Evolutionary conservation across 1,140 invertebrate genomes (phyloP).

Genomic region (Gonatopus flavifemur): DNA sequence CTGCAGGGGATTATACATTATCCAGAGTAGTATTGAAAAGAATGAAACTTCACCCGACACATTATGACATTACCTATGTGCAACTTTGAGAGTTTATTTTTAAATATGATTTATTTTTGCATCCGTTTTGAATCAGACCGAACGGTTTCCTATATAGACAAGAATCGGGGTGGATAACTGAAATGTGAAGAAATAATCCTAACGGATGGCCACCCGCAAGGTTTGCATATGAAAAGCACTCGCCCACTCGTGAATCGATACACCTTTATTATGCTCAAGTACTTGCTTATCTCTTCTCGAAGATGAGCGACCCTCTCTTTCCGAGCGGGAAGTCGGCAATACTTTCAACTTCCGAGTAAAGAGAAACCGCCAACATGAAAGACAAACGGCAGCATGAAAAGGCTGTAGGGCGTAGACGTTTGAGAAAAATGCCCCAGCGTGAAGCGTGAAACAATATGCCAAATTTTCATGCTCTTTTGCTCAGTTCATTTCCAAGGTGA

Average conservation of each 20-base stretch:
- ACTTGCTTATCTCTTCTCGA: constrained; percentile 52
- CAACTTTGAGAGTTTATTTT: too few species aligned
- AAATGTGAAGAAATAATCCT: constrained; percentile 54
- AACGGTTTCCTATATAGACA: constrained; percentile 6
- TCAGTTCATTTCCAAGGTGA: constrained; percentile 29
- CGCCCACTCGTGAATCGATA: constrained; percentile 53
- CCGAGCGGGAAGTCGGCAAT: constrained; percentile 50
- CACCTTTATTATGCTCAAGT: constrained; percentile 54
- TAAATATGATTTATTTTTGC: too few species aligned
- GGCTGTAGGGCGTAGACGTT: constrained; percentile 1
- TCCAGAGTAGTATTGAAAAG: too few species aligned
- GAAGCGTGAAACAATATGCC: constrained; percentile 51
- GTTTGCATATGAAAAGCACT: constrained; percentile 58
- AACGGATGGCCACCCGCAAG: constrained; percentile 51
- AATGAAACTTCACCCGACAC: too few species aligned
- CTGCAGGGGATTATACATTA: too few species aligned
- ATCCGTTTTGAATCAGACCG: too few species aligned
- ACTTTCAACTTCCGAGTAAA: constrained; percentile 47
- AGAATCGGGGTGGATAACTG: constrained; percentile 20
- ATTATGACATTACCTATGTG: too few species aligned
- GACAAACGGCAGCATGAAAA: neutral
- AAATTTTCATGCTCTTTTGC: constrained; percentile 41
- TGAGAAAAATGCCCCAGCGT: too few species aligned
- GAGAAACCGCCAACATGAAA: constrained; percentile 1
- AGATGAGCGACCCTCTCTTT: constrained; percentile 19